These are phyloP conservation scores for Theodoxus fluviatilis DNA, from an alignment of 2,888 invertebrate species.

Conservation along the genomic window DNA sequence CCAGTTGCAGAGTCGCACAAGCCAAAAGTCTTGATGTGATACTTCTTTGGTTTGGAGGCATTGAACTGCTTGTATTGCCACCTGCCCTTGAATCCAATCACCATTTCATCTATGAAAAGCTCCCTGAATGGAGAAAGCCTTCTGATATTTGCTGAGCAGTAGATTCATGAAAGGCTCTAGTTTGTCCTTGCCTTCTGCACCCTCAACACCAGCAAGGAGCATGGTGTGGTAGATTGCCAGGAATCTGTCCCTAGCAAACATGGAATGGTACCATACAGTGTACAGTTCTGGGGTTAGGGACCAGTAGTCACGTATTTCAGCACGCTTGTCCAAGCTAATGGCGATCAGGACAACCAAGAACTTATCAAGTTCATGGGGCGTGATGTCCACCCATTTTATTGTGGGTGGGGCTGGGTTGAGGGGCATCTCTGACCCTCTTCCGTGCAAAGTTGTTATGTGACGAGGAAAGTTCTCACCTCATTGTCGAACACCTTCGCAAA, in stretches of 20 bases:
- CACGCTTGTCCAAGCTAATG: background rate
- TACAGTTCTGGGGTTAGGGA: background rate
- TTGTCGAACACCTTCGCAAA: background rate
- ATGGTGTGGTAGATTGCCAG: background rate
- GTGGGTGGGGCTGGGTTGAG: too few species aligned
- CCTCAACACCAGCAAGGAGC: background rate
- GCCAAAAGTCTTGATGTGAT: slow-evolving; percentile 21
- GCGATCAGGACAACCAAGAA: background rate
- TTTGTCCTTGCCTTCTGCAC: background rate
- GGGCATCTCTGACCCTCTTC: too few species aligned
- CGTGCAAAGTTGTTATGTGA: too few species aligned
- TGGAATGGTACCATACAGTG: background rate
- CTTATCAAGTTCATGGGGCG: background rate
- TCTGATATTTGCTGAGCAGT: background rate
- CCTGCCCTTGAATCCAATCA: slow-evolving; percentile 15
- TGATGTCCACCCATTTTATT: too few species aligned
- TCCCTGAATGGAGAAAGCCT: background rate
- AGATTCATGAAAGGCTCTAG: slow-evolving; percentile 15
- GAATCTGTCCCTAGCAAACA: background rate
- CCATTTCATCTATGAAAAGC: slow-evolving; percentile 11
- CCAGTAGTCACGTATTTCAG: background rate
- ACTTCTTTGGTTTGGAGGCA: slow-evolving; percentile 4
- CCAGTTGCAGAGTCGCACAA: slow-evolving; percentile 8
- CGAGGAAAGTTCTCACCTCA: background rate
- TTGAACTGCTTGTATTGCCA: slow-evolving; percentile 13